phyloP scores from a whole-genome alignment of 2,888 invertebrate species.

The Sinohyriopsis cumingii region DNA sequence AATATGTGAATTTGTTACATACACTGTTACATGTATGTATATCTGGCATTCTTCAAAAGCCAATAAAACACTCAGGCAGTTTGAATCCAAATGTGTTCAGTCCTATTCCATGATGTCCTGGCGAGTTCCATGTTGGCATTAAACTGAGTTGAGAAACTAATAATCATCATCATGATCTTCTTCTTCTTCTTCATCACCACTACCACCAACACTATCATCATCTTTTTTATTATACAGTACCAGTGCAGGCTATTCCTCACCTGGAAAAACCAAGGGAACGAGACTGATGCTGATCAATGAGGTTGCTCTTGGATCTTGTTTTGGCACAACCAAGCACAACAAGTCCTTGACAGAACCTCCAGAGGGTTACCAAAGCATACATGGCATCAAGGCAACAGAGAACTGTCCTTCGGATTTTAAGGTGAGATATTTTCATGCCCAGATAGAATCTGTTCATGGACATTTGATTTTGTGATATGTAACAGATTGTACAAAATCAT shows the following conservation, averaged over 20 bases:
- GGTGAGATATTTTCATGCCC: slow-evolving; percentile 31
- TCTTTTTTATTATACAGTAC: slow-evolving; percentile 44
- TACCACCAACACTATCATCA: neutral
- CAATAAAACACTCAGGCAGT: no score
- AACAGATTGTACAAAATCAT: no score
- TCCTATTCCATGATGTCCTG: no score
- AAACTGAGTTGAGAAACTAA: no score
- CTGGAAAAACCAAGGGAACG: slow-evolving; percentile 54
- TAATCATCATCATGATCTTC: neutral
- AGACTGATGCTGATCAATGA: slow-evolving; percentile 65
- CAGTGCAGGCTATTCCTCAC: slow-evolving; percentile 59
- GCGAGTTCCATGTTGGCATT: no score
- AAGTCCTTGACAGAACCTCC: slow-evolving; percentile 60
- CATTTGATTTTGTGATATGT: neutral
- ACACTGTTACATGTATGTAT: no score
- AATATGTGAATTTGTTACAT: no score
- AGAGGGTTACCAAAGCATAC: slow-evolving; percentile 65
- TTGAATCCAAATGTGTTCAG: no score
- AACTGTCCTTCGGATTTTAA: slow-evolving; percentile 54
- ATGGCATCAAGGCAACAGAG: slow-evolving; percentile 56
- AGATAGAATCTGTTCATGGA: neutral
- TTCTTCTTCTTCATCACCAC: neutral
- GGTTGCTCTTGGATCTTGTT: slow-evolving; percentile 63
- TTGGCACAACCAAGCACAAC: slow-evolving; percentile 46
- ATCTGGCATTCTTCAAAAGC: no score